Evolutionary conservation across 2,888 invertebrate species (phyloP).

Genomic region (Hydrotaea cyrtoneurina): DNA sequence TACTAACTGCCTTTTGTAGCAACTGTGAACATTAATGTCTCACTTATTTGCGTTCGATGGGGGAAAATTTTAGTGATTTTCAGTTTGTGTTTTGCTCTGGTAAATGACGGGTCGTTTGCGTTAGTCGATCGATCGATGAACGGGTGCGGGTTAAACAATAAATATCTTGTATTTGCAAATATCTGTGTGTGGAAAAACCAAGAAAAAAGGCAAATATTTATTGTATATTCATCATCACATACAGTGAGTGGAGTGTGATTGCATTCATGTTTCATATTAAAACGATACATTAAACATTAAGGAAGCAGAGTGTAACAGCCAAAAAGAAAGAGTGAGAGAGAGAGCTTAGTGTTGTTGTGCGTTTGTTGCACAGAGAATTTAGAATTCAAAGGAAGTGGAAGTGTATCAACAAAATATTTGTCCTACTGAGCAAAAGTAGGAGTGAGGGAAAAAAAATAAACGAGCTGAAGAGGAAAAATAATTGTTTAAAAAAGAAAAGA

Average conservation of each 20-base stretch:
- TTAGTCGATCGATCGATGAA: background rate
- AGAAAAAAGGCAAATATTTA: too few species aligned
- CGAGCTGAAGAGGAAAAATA: background rate
- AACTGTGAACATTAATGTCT: too few species aligned
- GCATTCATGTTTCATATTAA: too few species aligned
- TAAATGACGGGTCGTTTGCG: conserved; percentile 57
- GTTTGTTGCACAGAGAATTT: conserved; percentile 28
- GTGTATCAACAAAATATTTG: background rate
- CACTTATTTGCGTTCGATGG: conserved; percentile 19
- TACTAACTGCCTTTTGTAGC: too few species aligned
- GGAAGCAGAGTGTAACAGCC: too few species aligned
- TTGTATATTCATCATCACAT: too few species aligned
- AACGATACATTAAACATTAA: too few species aligned
- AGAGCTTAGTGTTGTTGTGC: conserved; percentile 31
- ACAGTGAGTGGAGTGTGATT: too few species aligned
- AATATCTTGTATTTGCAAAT: background rate
- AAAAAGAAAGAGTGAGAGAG: too few species aligned
- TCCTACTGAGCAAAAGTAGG: background rate
- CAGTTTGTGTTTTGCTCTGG: conserved; percentile 68
- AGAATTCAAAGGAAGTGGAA: background rate
- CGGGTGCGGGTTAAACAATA: conserved; percentile 48
- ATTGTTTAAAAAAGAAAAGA: background rate
- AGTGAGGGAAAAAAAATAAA: background rate
- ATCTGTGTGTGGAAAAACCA: background rate
- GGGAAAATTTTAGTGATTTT: conserved; percentile 44